phyloP scores from a whole-genome alignment of 2,113 vertebrate species.

The Cisticola juncidis region DNA sequence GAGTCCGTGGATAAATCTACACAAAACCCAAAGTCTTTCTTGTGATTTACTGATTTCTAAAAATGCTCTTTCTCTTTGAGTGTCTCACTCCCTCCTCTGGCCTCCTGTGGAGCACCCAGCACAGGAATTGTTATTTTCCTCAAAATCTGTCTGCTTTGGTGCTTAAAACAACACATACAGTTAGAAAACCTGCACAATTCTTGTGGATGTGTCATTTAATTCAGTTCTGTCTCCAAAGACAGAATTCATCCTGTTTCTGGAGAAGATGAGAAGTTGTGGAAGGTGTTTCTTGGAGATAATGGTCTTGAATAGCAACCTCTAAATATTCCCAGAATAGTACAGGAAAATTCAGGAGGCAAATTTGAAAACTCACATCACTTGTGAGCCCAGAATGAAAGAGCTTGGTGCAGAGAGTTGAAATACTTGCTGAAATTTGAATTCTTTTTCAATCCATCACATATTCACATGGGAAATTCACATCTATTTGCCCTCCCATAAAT shows the following conservation, averaged over 20 bases:
- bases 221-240: not conserved
- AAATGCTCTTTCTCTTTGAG: not conserved
- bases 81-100: not conserved
- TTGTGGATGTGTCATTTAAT: not conserved
- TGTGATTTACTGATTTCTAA: not conserved
- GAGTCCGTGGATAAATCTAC: not conserved
- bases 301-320: not conserved
- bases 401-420: not conserved
- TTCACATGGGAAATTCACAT: not conserved
- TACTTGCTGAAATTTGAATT: not conserved
- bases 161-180: accelerated
- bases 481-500: not conserved
- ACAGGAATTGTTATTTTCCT: not conserved
- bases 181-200: not conserved
- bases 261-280: not conserved
- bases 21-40: not conserved
- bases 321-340: not conserved
- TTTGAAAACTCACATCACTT: not conserved
- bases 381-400: not conserved
- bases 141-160: not conserved
- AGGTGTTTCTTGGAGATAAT: not conserved
- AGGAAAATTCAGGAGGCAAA: not conserved
- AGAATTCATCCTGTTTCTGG: not conserved
- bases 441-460: not conserved
- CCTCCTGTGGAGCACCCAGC: not conserved